Evolutionary conservation across 2,113 vertebrate species (phyloP).

Genomic region (Alectura lathami): DNA sequence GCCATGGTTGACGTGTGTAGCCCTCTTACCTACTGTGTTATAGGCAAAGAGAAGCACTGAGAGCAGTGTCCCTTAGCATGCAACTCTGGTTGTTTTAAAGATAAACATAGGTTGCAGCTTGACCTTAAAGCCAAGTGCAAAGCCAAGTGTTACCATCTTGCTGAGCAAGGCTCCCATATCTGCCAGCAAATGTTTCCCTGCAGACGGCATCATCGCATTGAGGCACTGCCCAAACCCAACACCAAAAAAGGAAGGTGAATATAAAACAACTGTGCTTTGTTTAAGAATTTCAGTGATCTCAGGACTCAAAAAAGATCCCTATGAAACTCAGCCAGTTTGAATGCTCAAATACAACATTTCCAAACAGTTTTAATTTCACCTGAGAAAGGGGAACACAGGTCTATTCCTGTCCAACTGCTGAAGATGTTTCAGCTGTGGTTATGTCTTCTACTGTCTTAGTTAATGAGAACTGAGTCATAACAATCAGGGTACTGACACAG

Average conservation of each 20-base stretch:
- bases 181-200: neutral
- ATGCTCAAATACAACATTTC: neutral
- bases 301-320: neutral
- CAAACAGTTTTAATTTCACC: neutral
- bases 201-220: neutral
- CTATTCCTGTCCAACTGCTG: neutral
- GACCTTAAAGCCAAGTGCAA: neutral
- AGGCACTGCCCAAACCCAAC: neutral
- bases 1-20: neutral
- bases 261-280: neutral
- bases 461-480: neutral
- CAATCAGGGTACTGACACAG: neutral
- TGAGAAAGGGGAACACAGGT: neutral
- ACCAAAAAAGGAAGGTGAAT: neutral
- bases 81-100: neutral
- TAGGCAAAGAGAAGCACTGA: neutral
- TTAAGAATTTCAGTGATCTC: neutral
- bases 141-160: neutral
- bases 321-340: fast-evolving
- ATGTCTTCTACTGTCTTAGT: neutral
- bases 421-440: neutral
- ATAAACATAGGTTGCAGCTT: neutral
- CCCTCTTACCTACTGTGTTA: neutral
- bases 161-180: neutral
- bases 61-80: neutral